Evolutionary conservation across 2,797 vertebrate genomes (phyloP).

Genomic region (Centropyge bicolor): DNA sequence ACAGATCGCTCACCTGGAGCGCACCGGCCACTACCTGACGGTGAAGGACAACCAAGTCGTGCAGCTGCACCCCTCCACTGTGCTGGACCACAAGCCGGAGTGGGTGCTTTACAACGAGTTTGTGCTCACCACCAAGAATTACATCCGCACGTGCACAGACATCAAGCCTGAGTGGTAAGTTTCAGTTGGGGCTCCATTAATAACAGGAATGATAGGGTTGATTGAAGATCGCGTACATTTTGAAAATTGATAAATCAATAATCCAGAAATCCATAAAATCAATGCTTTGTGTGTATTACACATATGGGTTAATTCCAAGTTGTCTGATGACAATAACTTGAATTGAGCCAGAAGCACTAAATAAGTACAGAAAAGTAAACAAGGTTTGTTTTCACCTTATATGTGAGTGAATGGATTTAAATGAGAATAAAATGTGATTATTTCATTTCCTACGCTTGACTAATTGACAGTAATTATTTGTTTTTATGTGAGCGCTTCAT

Average conservation of each 20-base stretch:
- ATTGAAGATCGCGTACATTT: too few relatives aligned
- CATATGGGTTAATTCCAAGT: too few relatives aligned
- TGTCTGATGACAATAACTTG: too few relatives aligned
- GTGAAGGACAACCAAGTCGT: constrained; percentile 99
- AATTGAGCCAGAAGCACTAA: not conserved
- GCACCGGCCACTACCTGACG: constrained; percentile 97
- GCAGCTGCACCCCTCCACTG: constrained; percentile 97
- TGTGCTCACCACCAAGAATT: constrained; percentile 98
- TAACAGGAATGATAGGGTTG: too few relatives aligned
- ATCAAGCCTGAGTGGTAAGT: constrained; percentile 98
- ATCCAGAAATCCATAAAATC: too few relatives aligned
- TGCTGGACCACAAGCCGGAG: constrained; percentile 98
- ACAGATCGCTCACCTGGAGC: constrained; percentile 97
- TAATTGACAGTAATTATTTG: not conserved
- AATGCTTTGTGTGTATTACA: not conserved
- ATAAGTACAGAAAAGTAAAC: not conserved
- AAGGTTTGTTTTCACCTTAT: not conserved
- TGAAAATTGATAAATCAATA: too few relatives aligned
- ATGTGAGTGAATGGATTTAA: not conserved
- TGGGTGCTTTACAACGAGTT: constrained; percentile 99
- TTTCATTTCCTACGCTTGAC: too few relatives aligned
- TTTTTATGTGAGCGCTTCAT: not conserved
- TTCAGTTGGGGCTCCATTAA: not conserved
- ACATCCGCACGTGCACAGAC: constrained; percentile 98
- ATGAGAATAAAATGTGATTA: too few relatives aligned